These are phyloP conservation scores for Hydra vulgaris DNA, from an alignment of 30 jellyfish, hydroid and myxozoan genomes.

Conservation along the genomic window DNA sequence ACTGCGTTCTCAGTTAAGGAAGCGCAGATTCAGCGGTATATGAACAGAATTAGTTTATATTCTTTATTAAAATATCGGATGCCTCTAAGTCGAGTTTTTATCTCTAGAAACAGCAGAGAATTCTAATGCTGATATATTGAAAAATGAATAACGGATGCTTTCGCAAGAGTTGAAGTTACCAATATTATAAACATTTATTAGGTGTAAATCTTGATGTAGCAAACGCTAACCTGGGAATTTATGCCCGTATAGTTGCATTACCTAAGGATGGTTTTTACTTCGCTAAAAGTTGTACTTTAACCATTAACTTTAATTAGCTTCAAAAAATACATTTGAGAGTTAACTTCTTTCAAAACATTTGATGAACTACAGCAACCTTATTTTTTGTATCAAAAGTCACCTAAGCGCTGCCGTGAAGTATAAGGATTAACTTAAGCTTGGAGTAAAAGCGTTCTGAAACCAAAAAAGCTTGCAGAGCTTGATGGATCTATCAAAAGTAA, in stretches of 20 bases:
- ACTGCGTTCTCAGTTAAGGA: no score
- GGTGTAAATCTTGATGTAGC: slow-evolving; percentile 36
- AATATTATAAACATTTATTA: background rate
- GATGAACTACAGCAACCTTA: slow-evolving; percentile 20
- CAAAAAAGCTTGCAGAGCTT: slow-evolving; percentile 33
- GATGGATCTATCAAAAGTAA: slow-evolving; percentile 35
- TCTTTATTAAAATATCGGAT: no score
- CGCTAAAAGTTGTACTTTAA: slow-evolving; percentile 28
- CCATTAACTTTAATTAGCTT: slow-evolving; percentile 28
- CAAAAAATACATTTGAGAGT: slow-evolving; percentile 14
- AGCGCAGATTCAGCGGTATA: no score
- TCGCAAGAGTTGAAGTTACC: slow-evolving; percentile 10
- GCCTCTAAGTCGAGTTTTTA: no score
- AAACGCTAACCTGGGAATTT: slow-evolving; percentile 15
- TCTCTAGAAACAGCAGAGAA: no score
- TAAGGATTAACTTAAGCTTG: no score
- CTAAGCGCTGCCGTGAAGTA: no score
- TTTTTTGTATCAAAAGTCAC: no score
- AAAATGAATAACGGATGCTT: slow-evolving; percentile 16
- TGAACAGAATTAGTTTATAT: no score
- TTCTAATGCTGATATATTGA: no score
- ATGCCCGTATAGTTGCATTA: slow-evolving; percentile 17
- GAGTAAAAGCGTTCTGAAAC: no score
- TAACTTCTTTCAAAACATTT: slow-evolving; percentile 8
- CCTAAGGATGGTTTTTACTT: slow-evolving; percentile 10